Conservation (phyloP, 2,888 invertebrate genomes). For the Drosophila neoperkinsi region DNA sequence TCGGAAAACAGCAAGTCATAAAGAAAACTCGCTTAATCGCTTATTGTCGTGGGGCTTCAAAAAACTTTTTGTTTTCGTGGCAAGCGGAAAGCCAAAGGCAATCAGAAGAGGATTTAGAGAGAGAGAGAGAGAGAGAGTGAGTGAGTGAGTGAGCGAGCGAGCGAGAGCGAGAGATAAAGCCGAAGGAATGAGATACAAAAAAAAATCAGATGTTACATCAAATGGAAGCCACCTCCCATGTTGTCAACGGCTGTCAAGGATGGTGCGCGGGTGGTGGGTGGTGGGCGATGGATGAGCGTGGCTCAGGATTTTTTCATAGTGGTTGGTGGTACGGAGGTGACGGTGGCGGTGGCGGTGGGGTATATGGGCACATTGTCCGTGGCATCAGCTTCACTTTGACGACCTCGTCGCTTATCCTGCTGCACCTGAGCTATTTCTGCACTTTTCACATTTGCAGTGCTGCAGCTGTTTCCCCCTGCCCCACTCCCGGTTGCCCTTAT, state of each 20-base stretch:
- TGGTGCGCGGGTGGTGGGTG: neutral
- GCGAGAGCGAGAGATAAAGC: neutral
- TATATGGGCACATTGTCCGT: conserved; percentile 15
- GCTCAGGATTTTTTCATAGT: neutral
- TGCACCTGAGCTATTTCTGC: conserved; percentile 77
- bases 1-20: conserved; percentile 16
- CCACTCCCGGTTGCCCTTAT: conserved; percentile 6
- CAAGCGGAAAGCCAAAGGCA: conserved; percentile 9
- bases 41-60: conserved; percentile 45
- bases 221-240: conserved; percentile 37
- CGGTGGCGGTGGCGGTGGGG: neutral
- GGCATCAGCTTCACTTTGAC: conserved; percentile 63
- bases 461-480: conserved; percentile 2
- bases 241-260: conserved; percentile 14
- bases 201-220: conserved; percentile 43
- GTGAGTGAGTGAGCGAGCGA: neutral
- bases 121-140: neutral
- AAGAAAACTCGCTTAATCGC: conserved; percentile 48
- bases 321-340: neutral
- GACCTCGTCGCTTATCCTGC: conserved; percentile 71
- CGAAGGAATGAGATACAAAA: neutral
- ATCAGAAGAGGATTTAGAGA: neutral
- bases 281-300: neutral
- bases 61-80: conserved; percentile 20
- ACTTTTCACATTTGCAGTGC: conserved; percentile 75